Percentiles rank a stretch among this genome's conserved stretches.
These are phyloP conservation scores for Encarsia formosa DNA, from an alignment of 2,888 invertebrate genomes.

Conservation along the genomic window DNA sequence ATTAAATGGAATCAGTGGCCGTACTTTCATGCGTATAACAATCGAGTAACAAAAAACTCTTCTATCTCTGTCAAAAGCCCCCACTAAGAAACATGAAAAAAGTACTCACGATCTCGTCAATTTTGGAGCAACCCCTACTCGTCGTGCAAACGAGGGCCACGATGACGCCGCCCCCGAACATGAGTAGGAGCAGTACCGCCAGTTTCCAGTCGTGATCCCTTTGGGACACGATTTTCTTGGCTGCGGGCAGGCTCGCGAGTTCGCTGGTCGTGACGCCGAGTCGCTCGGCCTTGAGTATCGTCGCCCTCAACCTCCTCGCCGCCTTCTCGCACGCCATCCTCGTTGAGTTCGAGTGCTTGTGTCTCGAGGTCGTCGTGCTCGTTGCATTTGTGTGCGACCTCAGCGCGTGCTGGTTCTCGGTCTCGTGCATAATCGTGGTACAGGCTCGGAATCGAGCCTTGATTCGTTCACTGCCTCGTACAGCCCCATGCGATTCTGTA, in stretches of 20 bases:
- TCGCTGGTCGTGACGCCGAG: slow-evolving; percentile 43
- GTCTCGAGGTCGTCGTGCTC: slow-evolving; percentile 12
- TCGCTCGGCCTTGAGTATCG: slow-evolving; percentile 44
- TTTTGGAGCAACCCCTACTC: slow-evolving; percentile 45
- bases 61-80: too few relatives aligned
- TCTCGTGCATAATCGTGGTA: slow-evolving; percentile 26
- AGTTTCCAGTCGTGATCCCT: slow-evolving; percentile 48
- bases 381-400: background rate
- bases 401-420: slow-evolving; percentile 33
- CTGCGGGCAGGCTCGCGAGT: slow-evolving; percentile 41
- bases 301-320: slow-evolving; percentile 41
- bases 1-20: too few relatives aligned
- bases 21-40: too few relatives aligned
- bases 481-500: slow-evolving; percentile 22
- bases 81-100: too few relatives aligned
- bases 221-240: slow-evolving; percentile 44
- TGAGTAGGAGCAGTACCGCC: slow-evolving; percentile 44
- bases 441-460: slow-evolving; percentile 10
- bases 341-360: slow-evolving; percentile 31
- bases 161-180: slow-evolving; percentile 46
- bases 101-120: slow-evolving; percentile 50
- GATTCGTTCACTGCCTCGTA: background rate
- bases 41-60: too few relatives aligned
- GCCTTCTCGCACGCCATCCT: slow-evolving; percentile 49
- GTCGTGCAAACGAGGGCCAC: slow-evolving; percentile 46